Percentiles rank a stretch among this genome's conserved stretches.
These are phyloP conservation scores for Strigamia transsilvanica DNA, from an alignment of 2,888 invertebrate species.

Conservation along the genomic window DNA sequence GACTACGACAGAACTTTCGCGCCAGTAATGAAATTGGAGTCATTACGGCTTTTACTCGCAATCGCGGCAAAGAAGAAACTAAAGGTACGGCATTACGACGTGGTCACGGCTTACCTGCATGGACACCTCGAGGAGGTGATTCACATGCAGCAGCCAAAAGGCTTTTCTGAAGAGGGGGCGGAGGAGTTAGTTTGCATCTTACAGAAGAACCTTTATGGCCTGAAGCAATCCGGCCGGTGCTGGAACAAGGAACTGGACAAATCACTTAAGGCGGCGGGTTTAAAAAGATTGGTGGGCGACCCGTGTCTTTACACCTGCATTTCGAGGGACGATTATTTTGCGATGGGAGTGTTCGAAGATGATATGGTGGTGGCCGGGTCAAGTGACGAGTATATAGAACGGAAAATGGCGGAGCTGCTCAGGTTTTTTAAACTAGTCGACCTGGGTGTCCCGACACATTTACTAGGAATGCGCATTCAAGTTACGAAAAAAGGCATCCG, in stretches of 20 bases:
- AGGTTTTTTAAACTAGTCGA: background rate
- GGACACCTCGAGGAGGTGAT: conserved; percentile 54
- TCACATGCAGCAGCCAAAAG: conserved; percentile 55
- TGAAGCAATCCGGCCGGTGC: background rate
- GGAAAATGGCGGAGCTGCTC: background rate
- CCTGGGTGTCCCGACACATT: background rate
- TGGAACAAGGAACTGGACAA: too few relatives aligned
- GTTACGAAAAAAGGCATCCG: too few relatives aligned
- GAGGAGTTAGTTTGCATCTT: conserved; percentile 53
- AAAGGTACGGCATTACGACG: conserved; percentile 40
- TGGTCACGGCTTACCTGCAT: background rate
- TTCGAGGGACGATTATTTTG: too few relatives aligned
- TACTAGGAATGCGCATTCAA: too few relatives aligned
- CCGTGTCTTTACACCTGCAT: too few relatives aligned
- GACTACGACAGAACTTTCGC: conserved; percentile 55
- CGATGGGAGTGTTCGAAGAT: too few relatives aligned
- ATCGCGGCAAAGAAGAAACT: conserved; percentile 50
- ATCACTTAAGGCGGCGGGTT: too few relatives aligned
- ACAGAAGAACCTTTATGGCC: conserved; percentile 55
- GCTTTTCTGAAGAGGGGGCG: background rate
- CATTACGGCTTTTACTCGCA: conserved; percentile 51
- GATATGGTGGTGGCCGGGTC: too few relatives aligned
- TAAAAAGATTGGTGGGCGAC: too few relatives aligned
- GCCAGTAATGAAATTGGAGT: conserved; percentile 50
- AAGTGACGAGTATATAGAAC: background rate